Base-by-base conservation (phyloP, 1,140 invertebrate species). In the Pseudomyrmex pallidus region DNA sequence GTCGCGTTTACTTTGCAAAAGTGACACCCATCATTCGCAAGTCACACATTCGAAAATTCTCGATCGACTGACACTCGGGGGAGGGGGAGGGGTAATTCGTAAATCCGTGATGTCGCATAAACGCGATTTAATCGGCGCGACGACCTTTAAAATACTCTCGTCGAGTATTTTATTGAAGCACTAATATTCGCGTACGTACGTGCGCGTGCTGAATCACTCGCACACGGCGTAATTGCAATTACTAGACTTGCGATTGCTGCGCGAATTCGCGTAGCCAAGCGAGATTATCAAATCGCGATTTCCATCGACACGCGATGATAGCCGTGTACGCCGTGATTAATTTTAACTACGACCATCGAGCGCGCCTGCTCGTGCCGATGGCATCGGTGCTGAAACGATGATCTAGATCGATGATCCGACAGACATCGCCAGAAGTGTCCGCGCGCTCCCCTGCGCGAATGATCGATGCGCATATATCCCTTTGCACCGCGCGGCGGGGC, bases 271-370 rank as follows among this genome's bases (percentile, higher is more conserved):
- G 46, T 78, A 67, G 20, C 67, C 84, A 44, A 63, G 74, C 54
- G 59, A 86, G 88, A 90, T 90, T 91, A 92, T 90, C 87, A 87
- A 89, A 83, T 78, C 84, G 80, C 83, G n/a, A 77, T 83, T 91
- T 84, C 89, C 82, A 80, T 86, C 84, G 84, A 87, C 83, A 90
- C 82, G 87, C 78, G 84, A 86, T 83, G 78, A 86, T 67, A 64
- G 78, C 83, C 85, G 74, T 82, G 83, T 83, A 85, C 68, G 74
- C 17, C 52, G 88, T 91, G 91, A 92, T 92, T 91, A 92, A 92
- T 90, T 88, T 91, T 89, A 88, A 84, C 87, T 82, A 70, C 82
- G 67, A 82, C 59, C 80, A 82, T 57, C 74, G 78, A 72, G 74
- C 22, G 74, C 22, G 83, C 56, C 70, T 22, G 85, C n/a, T 57